Evolutionary conservation across 37 sponge, comb jelly and placozoan species (phyloP).

Genomic region (Haliclona indistincta): DNA sequence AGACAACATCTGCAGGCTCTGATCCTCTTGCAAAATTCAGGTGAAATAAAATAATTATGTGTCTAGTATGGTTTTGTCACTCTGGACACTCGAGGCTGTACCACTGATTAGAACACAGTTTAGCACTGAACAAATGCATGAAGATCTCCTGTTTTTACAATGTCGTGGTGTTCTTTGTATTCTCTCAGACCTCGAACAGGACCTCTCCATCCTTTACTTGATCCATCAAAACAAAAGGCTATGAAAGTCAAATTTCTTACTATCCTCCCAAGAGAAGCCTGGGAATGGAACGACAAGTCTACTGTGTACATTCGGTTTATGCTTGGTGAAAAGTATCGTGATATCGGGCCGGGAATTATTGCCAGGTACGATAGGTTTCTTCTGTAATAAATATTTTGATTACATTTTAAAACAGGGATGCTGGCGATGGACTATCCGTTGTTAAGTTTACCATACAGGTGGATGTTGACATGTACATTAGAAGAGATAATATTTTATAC

Average conservation of each 20-base stretch:
- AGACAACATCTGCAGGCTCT: too few relatives aligned
- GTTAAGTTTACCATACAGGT: slow-evolving; percentile 12
- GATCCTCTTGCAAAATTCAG: too few relatives aligned
- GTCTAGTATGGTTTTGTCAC: too few relatives aligned
- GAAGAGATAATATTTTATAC: slow-evolving; percentile 27
- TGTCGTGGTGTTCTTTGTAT: too few relatives aligned
- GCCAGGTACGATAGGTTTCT: neutral
- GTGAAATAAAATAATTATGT: too few relatives aligned
- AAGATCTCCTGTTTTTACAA: too few relatives aligned
- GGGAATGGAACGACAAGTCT: slow-evolving; percentile 27
- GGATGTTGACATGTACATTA: neutral
- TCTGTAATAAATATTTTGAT: neutral
- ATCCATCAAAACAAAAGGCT: neutral
- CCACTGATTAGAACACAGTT: too few relatives aligned
- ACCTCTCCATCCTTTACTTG: neutral
- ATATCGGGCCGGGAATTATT: slow-evolving; percentile 8
- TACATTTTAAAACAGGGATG: slow-evolving; percentile 8
- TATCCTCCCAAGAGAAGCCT: slow-evolving; percentile 11
- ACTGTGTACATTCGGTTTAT: slow-evolving; percentile 35
- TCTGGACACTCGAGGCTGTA: too few relatives aligned
- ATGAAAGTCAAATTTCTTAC: slow-evolving; percentile 33
- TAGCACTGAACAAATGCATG: too few relatives aligned
- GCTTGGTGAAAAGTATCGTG: neutral
- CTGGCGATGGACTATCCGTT: slow-evolving; percentile 6
- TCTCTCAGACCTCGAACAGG: too few relatives aligned